Conservation (phyloP, 2,888 invertebrate genomes). For the Rhyacophila evoluta region DNA sequence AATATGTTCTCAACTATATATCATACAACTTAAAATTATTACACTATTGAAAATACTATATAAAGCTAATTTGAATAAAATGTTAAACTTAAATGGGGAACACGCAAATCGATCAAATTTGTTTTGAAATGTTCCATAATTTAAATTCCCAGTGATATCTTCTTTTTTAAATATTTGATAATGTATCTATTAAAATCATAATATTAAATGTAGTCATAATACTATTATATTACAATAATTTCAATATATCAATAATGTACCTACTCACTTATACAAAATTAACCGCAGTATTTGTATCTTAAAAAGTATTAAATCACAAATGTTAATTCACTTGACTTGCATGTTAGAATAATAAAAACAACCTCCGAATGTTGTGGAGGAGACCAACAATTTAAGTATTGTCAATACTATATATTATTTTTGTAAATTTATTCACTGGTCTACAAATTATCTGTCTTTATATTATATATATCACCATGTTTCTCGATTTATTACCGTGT, state of each 20-base stretch:
- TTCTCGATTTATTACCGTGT: too few relatives aligned
- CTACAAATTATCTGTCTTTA: neutral
- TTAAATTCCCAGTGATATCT: conserved; percentile 20
- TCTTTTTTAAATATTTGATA: conserved; percentile 26
- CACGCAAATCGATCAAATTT: too few relatives aligned
- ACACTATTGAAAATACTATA: too few relatives aligned
- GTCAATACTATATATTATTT: neutral
- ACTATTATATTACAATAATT: neutral
- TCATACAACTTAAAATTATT: too few relatives aligned
- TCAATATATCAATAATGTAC: neutral
- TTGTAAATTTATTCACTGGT: neutral
- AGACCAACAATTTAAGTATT: neutral
- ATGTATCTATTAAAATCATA: neutral
- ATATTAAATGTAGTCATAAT: neutral
- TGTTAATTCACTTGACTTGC: neutral
- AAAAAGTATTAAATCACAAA: neutral
- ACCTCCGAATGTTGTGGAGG: neutral
- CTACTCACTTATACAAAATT: neutral
- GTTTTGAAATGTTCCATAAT: neutral
- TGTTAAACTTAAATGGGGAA: too few relatives aligned
- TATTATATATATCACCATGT: too few relatives aligned
- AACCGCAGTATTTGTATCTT: too few relatives aligned
- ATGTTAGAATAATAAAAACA: neutral
- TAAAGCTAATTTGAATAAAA: too few relatives aligned
- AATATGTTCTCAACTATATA: neutral